Evolutionary conservation across 2,888 invertebrate species (phyloP), one percentile per base, ranked within the genome.

Genomic region (Aspidapion aeneum): DNA sequence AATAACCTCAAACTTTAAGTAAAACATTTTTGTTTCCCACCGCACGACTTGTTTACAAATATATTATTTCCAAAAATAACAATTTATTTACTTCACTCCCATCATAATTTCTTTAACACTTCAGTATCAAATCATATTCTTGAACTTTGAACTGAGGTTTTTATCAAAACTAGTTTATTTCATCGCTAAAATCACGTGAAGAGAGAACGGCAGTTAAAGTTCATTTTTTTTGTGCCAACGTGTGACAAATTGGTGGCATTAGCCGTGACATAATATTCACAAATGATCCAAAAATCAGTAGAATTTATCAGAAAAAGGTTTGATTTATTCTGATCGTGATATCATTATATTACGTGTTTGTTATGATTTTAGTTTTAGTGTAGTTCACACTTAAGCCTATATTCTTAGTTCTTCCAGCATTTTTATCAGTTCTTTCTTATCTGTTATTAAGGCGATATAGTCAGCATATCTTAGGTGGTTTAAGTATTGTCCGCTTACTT

Each of bases 81-180:
- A 12, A 35, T 35, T 35, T 35, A 35, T 35, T 35, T 35, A 35
- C 35, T 35, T 35, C 3, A 3, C 12, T 79, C 80, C 80, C 79
- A 78, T 79, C 78, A 77, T 77, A 71, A 68, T 21, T 73, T 70
- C 71, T 63, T 72, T 72, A 75, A 70, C 79, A 78, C 76, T 79
- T 79, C 78, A 76, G 72, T 75, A 74, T 71, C 75, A 78, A 74
- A 77, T 80, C 79, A 80, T 80, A 77, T 70, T 73, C 71, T 71
- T 79, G 80, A 77, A 80, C 80, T 79, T 80, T 80, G 80, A 80
- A 79, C 80, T 77, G 66, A 76, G 75, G 73, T 75, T 74, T 76
- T 76, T 76, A 74, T 75, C 77, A 75, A 74, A 78, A 78, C 74
- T 79, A 74, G 75, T 35, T n/a, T n/a, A n/a, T n/a, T n/a, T n/a